These are phyloP conservation scores for Clusia tigrina DNA, from an alignment of 2,888 invertebrate genomes.

Conservation along the genomic window DNA sequence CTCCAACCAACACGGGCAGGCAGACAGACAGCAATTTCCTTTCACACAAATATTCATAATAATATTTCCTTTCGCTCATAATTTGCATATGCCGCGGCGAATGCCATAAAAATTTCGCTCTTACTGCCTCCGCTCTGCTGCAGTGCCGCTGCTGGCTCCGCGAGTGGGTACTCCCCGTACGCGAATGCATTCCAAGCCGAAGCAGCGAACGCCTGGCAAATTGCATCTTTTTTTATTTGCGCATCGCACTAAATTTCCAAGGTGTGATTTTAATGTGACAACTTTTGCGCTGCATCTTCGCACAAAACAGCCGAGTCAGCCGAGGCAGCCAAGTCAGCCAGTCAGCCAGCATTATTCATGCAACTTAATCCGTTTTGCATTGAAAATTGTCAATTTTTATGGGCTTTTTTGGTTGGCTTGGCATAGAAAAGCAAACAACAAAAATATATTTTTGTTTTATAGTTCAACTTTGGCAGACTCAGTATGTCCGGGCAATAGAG, in stretches of 20 bases:
- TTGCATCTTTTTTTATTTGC: background rate
- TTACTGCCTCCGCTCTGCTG: background rate
- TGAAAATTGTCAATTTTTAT: background rate
- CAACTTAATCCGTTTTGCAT: background rate
- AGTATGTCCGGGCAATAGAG: background rate
- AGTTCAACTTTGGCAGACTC: background rate
- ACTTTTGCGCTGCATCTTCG: slow-evolving; percentile 44
- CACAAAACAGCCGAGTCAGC: background rate
- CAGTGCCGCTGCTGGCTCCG: too few species aligned
- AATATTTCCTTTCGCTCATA: slow-evolving; percentile 28
- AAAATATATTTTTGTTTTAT: too few species aligned
- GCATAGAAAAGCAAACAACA: too few species aligned
- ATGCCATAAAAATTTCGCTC: background rate
- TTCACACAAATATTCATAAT: too few species aligned
- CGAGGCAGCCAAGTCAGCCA: background rate
- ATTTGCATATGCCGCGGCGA: slow-evolving; percentile 23
- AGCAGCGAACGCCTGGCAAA: too few species aligned
- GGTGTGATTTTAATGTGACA: slow-evolving; percentile 57
- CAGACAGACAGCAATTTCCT: too few species aligned
- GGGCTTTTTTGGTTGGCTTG: background rate
- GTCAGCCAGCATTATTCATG: background rate
- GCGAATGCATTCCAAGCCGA: too few species aligned
- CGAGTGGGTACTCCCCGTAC: too few species aligned
- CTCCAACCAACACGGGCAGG: too few species aligned
- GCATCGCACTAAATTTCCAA: slow-evolving; percentile 33